Evolutionary conservation across 1,140 invertebrate species (phyloP).

Genomic region (Rhagoletis zephyria): DNA sequence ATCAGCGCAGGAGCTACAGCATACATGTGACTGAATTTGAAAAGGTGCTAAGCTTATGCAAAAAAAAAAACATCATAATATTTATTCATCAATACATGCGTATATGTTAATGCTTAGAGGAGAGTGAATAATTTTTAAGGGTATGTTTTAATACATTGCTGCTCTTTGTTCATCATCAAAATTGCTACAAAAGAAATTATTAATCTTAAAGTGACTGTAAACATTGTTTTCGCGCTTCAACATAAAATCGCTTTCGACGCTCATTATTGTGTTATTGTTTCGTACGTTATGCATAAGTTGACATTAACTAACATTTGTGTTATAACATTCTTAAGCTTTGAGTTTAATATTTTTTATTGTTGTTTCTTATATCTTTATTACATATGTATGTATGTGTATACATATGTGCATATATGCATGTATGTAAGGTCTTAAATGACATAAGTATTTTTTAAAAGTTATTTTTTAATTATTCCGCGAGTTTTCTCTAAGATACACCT

Average conservation of each 20-base stretch:
- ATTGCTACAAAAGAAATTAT: not conserved
- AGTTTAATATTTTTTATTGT: not conserved
- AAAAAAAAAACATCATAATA: not conserved
- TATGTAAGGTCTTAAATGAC: not conserved
- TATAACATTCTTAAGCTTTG: not conserved
- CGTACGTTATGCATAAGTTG: conserved; percentile 3
- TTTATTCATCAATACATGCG: not conserved
- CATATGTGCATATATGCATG: not conserved
- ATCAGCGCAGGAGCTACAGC: not conserved
- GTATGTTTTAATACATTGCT: not conserved
- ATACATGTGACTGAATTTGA: not conserved
- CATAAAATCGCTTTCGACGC: not conserved
- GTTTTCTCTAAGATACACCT: too few relatives aligned
- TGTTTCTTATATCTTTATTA: too few relatives aligned
- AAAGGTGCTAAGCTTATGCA: conserved; percentile 5
- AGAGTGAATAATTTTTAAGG: conserved; percentile 14
- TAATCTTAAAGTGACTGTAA: not conserved
- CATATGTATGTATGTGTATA: not conserved
- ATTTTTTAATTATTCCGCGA: too few relatives aligned
- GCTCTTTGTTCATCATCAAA: not conserved
- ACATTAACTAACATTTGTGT: conserved; percentile 15
- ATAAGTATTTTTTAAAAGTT: too few relatives aligned
- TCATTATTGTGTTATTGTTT: conserved; percentile 3
- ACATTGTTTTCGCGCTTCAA: conserved; percentile 13
- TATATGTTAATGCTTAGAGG: not conserved